Evolutionary conservation across 2,797 vertebrate genomes (phyloP).

Genomic region (Halcyon smyrnensis): DNA sequence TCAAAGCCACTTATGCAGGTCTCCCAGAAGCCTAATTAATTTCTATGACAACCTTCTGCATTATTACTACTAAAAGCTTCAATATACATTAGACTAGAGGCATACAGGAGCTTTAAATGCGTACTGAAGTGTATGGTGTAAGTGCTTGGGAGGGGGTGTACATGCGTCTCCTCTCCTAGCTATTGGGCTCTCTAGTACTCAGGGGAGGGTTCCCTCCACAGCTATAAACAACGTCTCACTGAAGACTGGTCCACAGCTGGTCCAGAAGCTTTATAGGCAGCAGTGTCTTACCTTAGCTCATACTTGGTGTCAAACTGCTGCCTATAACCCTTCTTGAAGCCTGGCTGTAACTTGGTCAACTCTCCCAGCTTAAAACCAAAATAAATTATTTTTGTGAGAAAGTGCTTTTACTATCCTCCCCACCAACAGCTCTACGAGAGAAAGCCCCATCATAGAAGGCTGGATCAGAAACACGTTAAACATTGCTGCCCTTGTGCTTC

Average conservation of each 20-base stretch:
- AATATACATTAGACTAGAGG: background rate
- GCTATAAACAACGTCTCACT: background rate
- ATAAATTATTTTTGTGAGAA: background rate
- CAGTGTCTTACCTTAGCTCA: too few species aligned
- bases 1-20: background rate
- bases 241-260: background rate
- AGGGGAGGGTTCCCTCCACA: background rate
- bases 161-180: background rate
- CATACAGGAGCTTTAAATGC: background rate
- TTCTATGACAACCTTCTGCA: background rate
- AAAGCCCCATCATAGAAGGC: background rate
- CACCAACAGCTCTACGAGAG: background rate
- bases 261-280: too few species aligned
- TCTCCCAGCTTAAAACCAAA: background rate
- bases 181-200: rapidly evolving
- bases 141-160: background rate
- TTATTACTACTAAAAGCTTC: background rate
- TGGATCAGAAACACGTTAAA: background rate
- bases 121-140: rapidly evolving
- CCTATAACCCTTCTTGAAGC: background rate
- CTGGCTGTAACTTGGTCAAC: background rate
- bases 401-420: background rate
- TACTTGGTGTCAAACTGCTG: background rate
- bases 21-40: background rate
- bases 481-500: background rate